These are phyloP conservation scores for Calliphora vicina DNA, from an alignment of 1,140 invertebrate species.

Conservation along the genomic window DNA sequence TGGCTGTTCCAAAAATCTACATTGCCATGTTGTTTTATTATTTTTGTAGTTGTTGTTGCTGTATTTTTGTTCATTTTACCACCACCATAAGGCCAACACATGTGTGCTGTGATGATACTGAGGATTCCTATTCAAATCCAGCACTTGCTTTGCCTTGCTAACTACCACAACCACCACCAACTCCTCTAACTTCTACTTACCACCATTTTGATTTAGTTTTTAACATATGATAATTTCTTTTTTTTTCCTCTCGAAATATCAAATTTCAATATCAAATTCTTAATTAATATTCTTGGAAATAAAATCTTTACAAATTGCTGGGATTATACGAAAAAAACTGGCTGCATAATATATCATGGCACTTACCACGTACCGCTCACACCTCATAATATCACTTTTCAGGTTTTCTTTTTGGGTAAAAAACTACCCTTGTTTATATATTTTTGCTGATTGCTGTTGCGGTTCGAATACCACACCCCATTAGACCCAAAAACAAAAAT, in stretches of 20 bases:
- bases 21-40: conserved; percentile 22
- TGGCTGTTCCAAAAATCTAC: conserved; percentile 32
- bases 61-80: not conserved
- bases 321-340: conserved; percentile 10
- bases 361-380: not conserved
- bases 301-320: conserved; percentile 23
- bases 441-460: not conserved
- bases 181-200: not conserved
- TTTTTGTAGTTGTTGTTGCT: not conserved
- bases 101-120: not conserved
- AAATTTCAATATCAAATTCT: conserved; percentile 31
- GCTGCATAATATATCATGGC: not conserved
- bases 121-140: not conserved
- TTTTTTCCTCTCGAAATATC: not conserved
- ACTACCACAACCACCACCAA: not conserved
- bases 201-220: conserved; percentile 24
- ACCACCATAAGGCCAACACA: conserved; percentile 26
- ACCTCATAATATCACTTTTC: conserved; percentile 8
- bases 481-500: not conserved
- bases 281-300: conserved; percentile 29
- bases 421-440: not conserved
- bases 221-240: not conserved
- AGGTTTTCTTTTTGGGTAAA: not conserved
- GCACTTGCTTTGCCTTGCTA: not conserved
- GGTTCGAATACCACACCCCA: not conserved